Base-by-base conservation (phyloP, 2,113 vertebrate genomes). In the Pluvianellus socialis region DNA sequence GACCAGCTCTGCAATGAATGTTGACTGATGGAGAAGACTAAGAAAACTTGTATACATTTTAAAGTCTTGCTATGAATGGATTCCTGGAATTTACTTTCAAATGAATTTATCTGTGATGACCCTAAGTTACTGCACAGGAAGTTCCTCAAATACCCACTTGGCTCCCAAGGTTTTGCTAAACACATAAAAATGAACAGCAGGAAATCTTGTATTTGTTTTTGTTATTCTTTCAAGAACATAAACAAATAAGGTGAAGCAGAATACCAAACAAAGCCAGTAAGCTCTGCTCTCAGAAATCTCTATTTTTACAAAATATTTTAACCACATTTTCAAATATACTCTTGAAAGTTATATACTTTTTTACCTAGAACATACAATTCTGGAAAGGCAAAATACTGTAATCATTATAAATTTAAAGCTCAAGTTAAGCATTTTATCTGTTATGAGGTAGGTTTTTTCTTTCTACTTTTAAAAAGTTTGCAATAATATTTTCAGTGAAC, bases 11-110 rank as follows among this genome's bases (percentile, higher is more conserved):
- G 28, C 35, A 56, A 22, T 16, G 49, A 44, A 50, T 6, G 19
- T 10, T 49, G 63, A 11, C 65, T 87, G 40, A n/a, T 0, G 9
- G 53, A 55, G 16, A 85, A 77, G 19, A 53, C 15, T n/a, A 42
- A 74, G 47, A 49, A 59, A 50, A 24, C 42, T 9, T 70, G n/a
- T 26, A 27, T 47, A 23, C 4, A 5, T 49, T 88, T 81, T 42
- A 53, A 1, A 1, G 5, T 22, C 19, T 15, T 90, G 19, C 9
- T 56, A 14, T 62, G 62, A 56, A 75, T 67, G 21, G 22, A 24
- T 84, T 47, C 10, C 49, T 74, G 32, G 47, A 72, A 84, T 74
- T 90, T 86, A 82, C 35, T 71, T 91, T 71, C 50, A 92, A n/a
- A 77, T 59, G 3, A 74, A 59, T 79, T 55, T 56, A 47, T 35